Base-by-base conservation (phyloP, 1,140 invertebrate genomes). In the Megalopta genalis region DNA sequence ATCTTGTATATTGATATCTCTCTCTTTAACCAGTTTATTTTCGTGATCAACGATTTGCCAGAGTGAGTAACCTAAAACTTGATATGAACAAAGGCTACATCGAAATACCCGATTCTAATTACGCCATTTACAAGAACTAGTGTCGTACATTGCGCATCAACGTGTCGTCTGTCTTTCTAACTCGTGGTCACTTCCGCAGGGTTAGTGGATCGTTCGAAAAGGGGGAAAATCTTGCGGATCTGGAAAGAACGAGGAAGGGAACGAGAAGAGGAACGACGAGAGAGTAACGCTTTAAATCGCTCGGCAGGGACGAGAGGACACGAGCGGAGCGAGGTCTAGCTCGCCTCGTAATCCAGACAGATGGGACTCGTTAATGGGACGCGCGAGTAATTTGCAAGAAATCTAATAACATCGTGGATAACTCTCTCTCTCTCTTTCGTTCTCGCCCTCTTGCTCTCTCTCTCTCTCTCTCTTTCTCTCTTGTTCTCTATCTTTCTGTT, bases 321-420 rank as follows among this genome's bases (percentile, higher is more conserved):
- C 67, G 77, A 78, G 52, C 60, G 69, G 18, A 78, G 76, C 69
- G 77, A 77, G 67, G 81, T 69, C 84, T 74, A 57, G 74, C 84
- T 78, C 66, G 80, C 78, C 81, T 78, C 75, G 84, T 90, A 89
- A 90, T 90, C 86, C 84, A 90, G 88, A 90, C 89, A 88, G 88
- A 90, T 90, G 88, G 87, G 87, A 90, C 84, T 88, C 86, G 88
- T 89, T 90, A 90, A 90, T 90, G 88, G 88, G 87, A 89, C 79
- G 86, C 85, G 88, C 87, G 88, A 84, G 85, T 88, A 90, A 90
- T 90, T 90, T 90, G 89, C 84, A 89, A 90, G 88, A 90, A 90
- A 90, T 90, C 85, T 90, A 90, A 90, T 90, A 89, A 90, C 86
- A 86, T 79, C 75, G 84, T 81, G 68, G 84, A 67, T 63, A 54